Evolutionary conservation across 2,797 vertebrate species (phyloP).

Genomic region (Salmo trutta): DNA sequence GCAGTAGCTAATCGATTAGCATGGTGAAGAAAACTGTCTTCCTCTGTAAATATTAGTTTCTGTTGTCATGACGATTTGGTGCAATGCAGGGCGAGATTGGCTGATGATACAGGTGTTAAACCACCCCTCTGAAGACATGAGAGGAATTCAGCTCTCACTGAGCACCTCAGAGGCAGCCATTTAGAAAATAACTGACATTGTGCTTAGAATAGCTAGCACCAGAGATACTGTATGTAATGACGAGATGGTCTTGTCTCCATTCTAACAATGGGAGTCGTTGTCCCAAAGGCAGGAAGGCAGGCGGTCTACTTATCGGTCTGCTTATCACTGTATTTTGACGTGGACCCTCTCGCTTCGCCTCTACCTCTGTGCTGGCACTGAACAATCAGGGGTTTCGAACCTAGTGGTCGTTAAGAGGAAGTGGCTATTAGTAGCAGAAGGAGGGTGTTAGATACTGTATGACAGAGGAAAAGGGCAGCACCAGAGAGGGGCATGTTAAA

Average conservation of each 20-base stretch:
- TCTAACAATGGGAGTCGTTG: no score
- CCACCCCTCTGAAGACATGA: constrained; percentile 13
- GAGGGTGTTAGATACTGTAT: constrained; percentile 25
- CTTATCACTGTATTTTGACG: no score
- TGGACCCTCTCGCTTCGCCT: no score
- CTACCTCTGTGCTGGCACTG: no score
- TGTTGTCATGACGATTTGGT: constrained; percentile 26
- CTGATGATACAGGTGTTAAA: constrained; percentile 24
- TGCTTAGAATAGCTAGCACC: neutral
- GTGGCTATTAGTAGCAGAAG: neutral
- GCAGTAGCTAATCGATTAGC: constrained; percentile 52
- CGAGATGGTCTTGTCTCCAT: no score
- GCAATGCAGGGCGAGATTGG: constrained; percentile 41
- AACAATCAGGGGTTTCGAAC: neutral
- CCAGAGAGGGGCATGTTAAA: neutral
- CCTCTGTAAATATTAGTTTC: constrained; percentile 15
- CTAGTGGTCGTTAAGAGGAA: neutral
- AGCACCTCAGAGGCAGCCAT: constrained; percentile 22
- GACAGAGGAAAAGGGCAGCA: constrained; percentile 13
- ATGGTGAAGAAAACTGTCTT: constrained; percentile 33
- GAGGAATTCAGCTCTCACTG: neutral
- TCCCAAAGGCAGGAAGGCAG: no score
- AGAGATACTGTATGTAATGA: no score
- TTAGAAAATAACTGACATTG: constrained; percentile 4
- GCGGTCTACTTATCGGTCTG: no score